phyloP scores from a whole-genome alignment of 2,888 invertebrate genomes.

The Eueremaeus valkanovi region DNA sequence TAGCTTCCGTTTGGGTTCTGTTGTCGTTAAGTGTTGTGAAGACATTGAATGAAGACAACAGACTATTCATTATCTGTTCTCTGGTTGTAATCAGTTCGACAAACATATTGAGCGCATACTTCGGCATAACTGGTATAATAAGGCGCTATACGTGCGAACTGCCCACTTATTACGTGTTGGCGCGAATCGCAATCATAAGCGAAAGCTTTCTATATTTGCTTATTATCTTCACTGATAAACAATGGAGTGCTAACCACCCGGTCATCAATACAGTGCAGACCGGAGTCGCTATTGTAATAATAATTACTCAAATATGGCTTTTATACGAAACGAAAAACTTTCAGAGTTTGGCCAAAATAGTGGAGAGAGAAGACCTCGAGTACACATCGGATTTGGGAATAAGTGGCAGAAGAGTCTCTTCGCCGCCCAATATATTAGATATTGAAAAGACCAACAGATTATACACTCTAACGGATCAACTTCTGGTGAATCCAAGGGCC shows the following conservation, averaged over 20 bases:
- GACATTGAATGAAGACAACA: background rate
- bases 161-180: background rate
- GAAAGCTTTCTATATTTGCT: slow-evolving; percentile 2
- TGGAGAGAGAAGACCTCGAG: background rate
- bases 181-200: background rate
- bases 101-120: background rate
- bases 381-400: background rate
- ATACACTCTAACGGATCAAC: slow-evolving; percentile 21
- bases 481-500: background rate
- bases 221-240: background rate
- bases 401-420: background rate
- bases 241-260: background rate
- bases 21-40: background rate
- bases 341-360: background rate
- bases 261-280: background rate
- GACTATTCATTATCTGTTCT: background rate
- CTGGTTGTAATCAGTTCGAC: background rate
- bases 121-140: slow-evolving; percentile 13
- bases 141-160: background rate
- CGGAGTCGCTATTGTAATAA: background rate
- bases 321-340: slow-evolving; percentile 1
- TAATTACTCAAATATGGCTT: slow-evolving; percentile 22
- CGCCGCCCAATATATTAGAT: background rate
- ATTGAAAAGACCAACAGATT: slow-evolving; percentile 3
- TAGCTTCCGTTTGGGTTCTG: background rate